Evolutionary conservation across 2,888 invertebrate species (phyloP), one percentile per base, ranked within the genome.

Genomic region (Ernsta delagoae): DNA sequence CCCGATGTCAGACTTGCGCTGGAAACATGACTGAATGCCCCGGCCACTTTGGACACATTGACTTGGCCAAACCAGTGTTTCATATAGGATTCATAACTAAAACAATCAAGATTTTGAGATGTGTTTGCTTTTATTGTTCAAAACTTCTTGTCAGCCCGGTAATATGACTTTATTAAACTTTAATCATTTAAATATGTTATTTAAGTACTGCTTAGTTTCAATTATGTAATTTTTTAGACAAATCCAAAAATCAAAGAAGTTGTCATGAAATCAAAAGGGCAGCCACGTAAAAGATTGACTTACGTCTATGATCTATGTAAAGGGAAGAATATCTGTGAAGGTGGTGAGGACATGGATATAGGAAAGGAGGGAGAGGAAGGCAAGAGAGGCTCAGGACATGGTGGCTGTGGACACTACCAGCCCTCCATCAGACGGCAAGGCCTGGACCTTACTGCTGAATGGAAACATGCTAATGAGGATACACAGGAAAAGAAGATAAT

Each of bases 21-120:
- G 98, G 99, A 59, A 99, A 98, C 83, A 98, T 99, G 97, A 98
- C 98, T 0, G 99, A 99, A 88, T 99, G 99, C 86, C 99, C 99
- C 3, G 99, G 99, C 1, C 99, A 99, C 89, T 99, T 99, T 93
- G 99, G 99, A 4, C 99, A 99, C 87, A 97, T 99, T 79, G 99
- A 99, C 88, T 93, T 99, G 75, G 97, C 99, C 0, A 99, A 99
- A 87, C 99, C 99, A 24, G 99, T 99, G 0, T 99, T 98, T 89
- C 99, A 99, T 86, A 97, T 99, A 83, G 99, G 99, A 48, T 99
- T 99, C 83, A 95, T 99, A 64, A 98, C 98, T 45, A 99, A 99
- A 93, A 98, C 98, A 0, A 98, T 99, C 74, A 99, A 99, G 92
- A 96, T 99, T 71, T 92, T 99, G n/a, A 95, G 99, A 89, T 99